Evolutionary conservation across 2,113 vertebrate species (phyloP).

Genomic region (Mionectes macconnelli): DNA sequence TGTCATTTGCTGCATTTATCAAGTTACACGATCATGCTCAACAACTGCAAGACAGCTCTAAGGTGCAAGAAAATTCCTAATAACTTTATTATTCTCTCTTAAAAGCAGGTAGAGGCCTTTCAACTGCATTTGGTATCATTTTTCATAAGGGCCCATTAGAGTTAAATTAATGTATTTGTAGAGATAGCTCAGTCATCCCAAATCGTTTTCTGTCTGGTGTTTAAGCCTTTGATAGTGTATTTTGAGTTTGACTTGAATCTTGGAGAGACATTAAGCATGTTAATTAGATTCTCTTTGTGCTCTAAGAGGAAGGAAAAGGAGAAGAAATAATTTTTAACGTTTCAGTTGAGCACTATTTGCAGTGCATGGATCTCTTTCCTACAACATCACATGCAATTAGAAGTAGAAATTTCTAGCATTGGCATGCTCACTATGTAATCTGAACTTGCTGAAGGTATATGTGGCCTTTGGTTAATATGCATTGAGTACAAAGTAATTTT

Average conservation of each 20-base stretch:
- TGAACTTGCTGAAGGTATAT: constrained; percentile 12
- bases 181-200: constrained; percentile 75
- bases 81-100: constrained; percentile 68
- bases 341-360: constrained; percentile 34
- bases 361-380: background rate
- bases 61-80: constrained; percentile 59
- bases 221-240: constrained; percentile 77
- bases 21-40: background rate
- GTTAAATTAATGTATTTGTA: constrained; percentile 76
- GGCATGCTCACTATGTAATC: background rate
- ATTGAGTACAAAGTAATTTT: background rate
- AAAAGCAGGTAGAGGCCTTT: constrained; percentile 69
- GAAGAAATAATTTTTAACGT: constrained; percentile 32
- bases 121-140: constrained; percentile 64
- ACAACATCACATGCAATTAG: constrained; percentile 19
- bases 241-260: constrained; percentile 82
- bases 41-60: constrained; percentile 47
- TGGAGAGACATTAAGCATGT: constrained; percentile 69
- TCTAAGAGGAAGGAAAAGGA: constrained; percentile 9
- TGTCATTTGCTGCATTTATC: constrained; percentile 39
- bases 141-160: constrained; percentile 66
- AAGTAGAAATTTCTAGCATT: background rate
- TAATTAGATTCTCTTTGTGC: constrained; percentile 71
- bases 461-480: background rate
- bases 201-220: constrained; percentile 76